Evolutionary conservation across 2,888 invertebrate species (phyloP).

Genomic region (Patella depressa): DNA sequence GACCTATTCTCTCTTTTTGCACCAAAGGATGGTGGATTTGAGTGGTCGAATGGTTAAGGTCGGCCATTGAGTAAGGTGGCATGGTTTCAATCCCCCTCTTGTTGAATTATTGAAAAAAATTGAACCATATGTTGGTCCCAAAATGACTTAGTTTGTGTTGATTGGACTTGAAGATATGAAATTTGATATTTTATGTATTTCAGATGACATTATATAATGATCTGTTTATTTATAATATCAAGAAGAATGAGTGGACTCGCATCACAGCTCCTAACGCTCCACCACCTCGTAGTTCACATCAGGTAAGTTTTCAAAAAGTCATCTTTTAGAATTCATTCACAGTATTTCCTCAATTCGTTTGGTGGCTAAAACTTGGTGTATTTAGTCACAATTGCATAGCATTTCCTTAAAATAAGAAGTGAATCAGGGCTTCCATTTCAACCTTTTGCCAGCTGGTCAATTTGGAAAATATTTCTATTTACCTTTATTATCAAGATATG

Average conservation of each 20-base stretch:
- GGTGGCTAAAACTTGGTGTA: background rate
- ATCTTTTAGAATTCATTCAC: too few species aligned
- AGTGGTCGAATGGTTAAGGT: too few species aligned
- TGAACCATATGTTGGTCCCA: too few species aligned
- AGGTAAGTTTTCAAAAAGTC: conserved; percentile 70
- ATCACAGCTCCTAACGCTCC: conserved; percentile 88
- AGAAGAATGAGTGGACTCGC: conserved; percentile 84
- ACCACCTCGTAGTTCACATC: conserved; percentile 90
- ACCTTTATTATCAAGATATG: too few species aligned
- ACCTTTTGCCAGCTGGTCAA: background rate
- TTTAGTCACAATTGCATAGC: background rate
- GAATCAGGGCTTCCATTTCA: background rate
- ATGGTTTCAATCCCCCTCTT: too few species aligned
- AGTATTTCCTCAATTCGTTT: background rate
- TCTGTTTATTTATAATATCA: conserved; percentile 85
- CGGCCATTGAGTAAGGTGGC: too few species aligned
- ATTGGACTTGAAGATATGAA: background rate
- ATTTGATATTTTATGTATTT: conserved; percentile 59
- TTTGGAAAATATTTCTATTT: too few species aligned
- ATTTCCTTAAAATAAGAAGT: background rate
- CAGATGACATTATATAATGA: conserved; percentile 90
- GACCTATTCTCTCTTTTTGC: too few species aligned
- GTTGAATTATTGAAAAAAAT: too few species aligned
- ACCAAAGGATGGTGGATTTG: too few species aligned
- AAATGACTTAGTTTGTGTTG: too few species aligned